phyloP scores from a whole-genome alignment of 2,113 vertebrate species.

The Phoxinus phoxinus region DNA sequence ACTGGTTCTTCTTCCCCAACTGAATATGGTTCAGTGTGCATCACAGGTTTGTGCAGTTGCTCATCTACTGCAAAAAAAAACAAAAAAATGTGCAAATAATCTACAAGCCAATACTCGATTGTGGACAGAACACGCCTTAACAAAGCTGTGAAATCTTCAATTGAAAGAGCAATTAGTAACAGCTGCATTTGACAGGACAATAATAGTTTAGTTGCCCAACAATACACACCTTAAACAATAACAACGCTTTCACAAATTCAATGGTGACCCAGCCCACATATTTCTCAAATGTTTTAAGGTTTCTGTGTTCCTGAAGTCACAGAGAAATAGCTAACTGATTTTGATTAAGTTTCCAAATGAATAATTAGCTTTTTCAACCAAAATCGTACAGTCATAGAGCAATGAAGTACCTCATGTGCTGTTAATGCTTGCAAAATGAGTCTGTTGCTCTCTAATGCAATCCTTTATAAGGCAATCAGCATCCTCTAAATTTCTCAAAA shows the following conservation, averaged over 20 bases:
- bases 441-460: background rate
- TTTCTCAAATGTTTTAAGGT: background rate
- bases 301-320: background rate
- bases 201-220: background rate
- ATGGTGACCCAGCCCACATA: conserved; percentile 13
- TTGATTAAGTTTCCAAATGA: background rate
- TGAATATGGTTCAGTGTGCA: background rate
- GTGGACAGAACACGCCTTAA: background rate
- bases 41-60: background rate
- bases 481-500: background rate
- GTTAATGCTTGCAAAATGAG: background rate
- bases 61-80: background rate
- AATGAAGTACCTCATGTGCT: background rate
- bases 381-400: background rate
- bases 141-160: background rate
- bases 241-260: background rate
- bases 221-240: conserved; percentile 8
- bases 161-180: background rate
- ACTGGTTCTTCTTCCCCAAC: conserved; percentile 10
- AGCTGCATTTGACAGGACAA: background rate
- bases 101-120: background rate
- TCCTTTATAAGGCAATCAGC: background rate
- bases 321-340: background rate
- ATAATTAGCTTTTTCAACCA: background rate
- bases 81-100: background rate